phyloP scores from a whole-genome alignment of 2,113 vertebrate species.

The Oxyruncus cristatus region DNA sequence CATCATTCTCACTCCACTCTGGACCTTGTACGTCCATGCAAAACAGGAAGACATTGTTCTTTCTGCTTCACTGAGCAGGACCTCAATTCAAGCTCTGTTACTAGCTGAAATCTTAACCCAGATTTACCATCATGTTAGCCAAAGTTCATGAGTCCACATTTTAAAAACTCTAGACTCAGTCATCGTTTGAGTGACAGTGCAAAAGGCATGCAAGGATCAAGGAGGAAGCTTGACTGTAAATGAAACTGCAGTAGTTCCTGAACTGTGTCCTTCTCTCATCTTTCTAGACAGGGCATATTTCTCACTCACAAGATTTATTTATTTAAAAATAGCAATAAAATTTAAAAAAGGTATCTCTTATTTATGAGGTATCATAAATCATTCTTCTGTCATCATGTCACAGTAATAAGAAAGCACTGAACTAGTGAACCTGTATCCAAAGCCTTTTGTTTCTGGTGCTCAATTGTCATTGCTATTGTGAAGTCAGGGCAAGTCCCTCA shows the following conservation, averaged over 20 bases:
- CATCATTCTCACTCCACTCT: background rate
- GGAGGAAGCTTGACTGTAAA: background rate
- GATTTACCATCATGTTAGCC: background rate
- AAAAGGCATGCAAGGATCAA: background rate
- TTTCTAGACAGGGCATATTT: background rate
- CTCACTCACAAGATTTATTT: background rate
- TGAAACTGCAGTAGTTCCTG: background rate
- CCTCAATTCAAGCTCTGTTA: background rate
- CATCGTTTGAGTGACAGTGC: background rate
- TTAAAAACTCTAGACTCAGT: background rate
- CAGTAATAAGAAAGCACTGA: background rate
- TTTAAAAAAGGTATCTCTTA: background rate
- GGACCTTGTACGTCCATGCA: background rate
- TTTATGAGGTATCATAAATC: background rate
- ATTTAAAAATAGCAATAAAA: background rate
- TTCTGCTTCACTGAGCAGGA: background rate
- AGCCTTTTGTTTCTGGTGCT: background rate
- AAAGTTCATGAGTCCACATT: background rate
- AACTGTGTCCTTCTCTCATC: background rate
- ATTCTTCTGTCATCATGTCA: background rate
- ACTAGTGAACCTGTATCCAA: background rate
- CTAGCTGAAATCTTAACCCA: background rate
- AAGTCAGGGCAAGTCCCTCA: background rate
- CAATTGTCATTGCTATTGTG: background rate
- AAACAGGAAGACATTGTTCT: background rate